phyloP scores from a whole-genome alignment of 2,113 vertebrate genomes.

The Ophiodon elongatus region DNA sequence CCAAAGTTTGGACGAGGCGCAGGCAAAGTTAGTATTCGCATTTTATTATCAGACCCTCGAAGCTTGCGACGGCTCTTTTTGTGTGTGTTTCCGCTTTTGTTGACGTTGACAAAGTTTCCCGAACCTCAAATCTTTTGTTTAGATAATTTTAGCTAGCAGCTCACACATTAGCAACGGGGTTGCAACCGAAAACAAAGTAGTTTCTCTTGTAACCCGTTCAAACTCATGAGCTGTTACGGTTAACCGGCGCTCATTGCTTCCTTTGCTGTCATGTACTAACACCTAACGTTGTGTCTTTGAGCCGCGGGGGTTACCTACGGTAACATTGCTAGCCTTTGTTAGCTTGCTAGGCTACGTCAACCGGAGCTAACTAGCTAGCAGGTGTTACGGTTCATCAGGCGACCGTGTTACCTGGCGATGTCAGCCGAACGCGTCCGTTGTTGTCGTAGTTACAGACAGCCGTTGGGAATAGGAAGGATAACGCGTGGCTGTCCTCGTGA shows the following conservation, averaged over 20 bases:
- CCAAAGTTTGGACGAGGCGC: slow-evolving; percentile 99
- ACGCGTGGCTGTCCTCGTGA: too few species aligned
- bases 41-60: neutral
- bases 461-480: too few species aligned
- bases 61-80: neutral
- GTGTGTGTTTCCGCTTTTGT: slow-evolving; percentile 38
- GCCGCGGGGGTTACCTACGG: neutral
- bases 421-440: too few species aligned
- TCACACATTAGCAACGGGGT: neutral
- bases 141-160: slow-evolving; percentile 19
- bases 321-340: slow-evolving; percentile 60
- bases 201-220: rapidly evolving
- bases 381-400: too few species aligned
- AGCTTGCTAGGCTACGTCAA: slow-evolving; percentile 51
- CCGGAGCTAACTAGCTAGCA: slow-evolving; percentile 31
- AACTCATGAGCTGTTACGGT: rapidly evolving
- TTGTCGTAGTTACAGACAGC: too few species aligned
- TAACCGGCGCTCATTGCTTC: neutral
- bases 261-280: slow-evolving; percentile 4
- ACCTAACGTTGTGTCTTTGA: neutral
- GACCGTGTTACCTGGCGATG: too few species aligned
- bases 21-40: slow-evolving; percentile 90
- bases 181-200: neutral
- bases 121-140: slow-evolving; percentile 72
- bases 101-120: slow-evolving; percentile 74